Evolutionary conservation across 2,888 invertebrate genomes (phyloP), one percentile per base, ranked within the genome.

Genomic region (Eristalinus aeneus): DNA sequence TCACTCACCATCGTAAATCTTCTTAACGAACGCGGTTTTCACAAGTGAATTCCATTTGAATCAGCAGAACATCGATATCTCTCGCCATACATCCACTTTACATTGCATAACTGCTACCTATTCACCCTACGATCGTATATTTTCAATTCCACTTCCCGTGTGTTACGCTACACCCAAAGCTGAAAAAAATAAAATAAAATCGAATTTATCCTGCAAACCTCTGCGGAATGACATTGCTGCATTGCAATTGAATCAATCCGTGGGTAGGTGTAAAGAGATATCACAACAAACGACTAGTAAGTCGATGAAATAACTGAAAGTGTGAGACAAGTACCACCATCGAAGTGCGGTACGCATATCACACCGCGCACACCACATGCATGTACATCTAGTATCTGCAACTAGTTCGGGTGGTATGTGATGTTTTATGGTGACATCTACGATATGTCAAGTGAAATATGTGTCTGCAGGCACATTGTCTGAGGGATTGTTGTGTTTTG

Each of bases 401-500:
- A 84, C 80, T 63, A 80, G 84, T 80, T 85, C 75, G 75, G 80
- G 71, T 72, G 75, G 84, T 85, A 80, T 85, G 84, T 67, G 84
- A 72, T 85, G 80, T 85, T 85, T 84, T 85, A 85, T 85, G 84
- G 84, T 85, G 84, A 85, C 80, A 80, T 85, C 84, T 85, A 80
- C 84, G 84, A 85, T 85, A 85, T 80, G 84, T 85, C 80, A 85
- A 85, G 80, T 85, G 84, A 85, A 85, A 85, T 85, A 85, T 85
- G 80, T 80, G 84, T 85, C 84, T 85, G 75, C 67, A 27, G 67
- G 80, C 84, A 85, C 46, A 85, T 85, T 85, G 84, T 85, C 80
- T 80, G 84, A 85, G 84, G 84, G 84, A 85, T 84, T 76, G 67
- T 56, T 56, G 23, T 12, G 68, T 22, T 75, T 85, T 65, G 71